These are phyloP conservation scores for Typhlichthys subterraneus DNA, from an alignment of 2,797 vertebrate genomes.

Conservation along the genomic window DNA sequence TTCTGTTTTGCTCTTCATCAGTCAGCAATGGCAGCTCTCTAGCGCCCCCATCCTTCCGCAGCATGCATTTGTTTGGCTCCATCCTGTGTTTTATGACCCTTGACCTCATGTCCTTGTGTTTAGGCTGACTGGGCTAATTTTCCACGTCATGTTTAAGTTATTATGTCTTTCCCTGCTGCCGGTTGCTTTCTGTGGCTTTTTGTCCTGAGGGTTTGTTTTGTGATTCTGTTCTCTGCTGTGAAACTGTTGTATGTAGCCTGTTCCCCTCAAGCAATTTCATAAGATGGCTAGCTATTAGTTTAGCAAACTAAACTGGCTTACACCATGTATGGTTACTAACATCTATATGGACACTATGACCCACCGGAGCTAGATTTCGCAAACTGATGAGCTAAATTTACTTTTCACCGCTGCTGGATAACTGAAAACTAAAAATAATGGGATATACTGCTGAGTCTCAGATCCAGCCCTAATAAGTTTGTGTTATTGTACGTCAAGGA, in stretches of 20 bases:
- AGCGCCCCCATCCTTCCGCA: slow-evolving; percentile 60
- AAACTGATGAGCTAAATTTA: background rate
- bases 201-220: slow-evolving; percentile 76
- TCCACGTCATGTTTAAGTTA: slow-evolving; percentile 70
- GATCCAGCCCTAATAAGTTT: background rate
- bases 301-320: background rate
- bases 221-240: slow-evolving; percentile 95
- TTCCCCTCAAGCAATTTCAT: slow-evolving; percentile 76
- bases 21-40: slow-evolving; percentile 75
- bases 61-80: slow-evolving; percentile 77
- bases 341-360: no score
- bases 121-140: slow-evolving; percentile 75
- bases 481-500: background rate
- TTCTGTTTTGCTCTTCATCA: slow-evolving; percentile 45
- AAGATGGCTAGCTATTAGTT: slow-evolving; percentile 75
- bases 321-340: background rate
- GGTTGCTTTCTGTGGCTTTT: slow-evolving; percentile 28
- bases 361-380: background rate
- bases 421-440: background rate
- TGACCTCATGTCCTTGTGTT: slow-evolving; percentile 65
- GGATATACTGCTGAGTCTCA: background rate
- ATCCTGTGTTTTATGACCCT: slow-evolving; percentile 58
- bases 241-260: slow-evolving; percentile 72
- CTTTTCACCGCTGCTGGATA: background rate
- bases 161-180: slow-evolving; percentile 24